Evolutionary conservation across 2,797 vertebrate genomes (phyloP), one percentile per base, ranked within the genome.

Genomic region (Melanotaenia pygmaea): DNA sequence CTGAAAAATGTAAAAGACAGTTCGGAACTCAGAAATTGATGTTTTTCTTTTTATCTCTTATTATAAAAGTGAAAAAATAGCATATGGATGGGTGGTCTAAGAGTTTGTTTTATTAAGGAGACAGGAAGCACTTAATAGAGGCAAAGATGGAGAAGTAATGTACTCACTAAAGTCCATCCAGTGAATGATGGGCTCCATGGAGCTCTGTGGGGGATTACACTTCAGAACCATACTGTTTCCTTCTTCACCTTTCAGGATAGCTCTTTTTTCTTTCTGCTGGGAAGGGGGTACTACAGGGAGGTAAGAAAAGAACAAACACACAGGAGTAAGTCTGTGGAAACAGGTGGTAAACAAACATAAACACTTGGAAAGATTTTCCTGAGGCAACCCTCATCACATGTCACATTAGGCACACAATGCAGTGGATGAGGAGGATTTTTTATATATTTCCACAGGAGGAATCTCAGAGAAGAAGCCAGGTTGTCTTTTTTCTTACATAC

Each of bases 141-240:
- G 76, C 18, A 62, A 72, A 78, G 72, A 69, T 78, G 76, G 74
- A 78, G 1, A 50, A n/a, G 53, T 69, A 66, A 84, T 80, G 67
- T 59, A 93, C 95, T 94, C 77, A 95, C 95, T 89, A 70, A 59
- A 75, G 86, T 95, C 94, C 95, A 95, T 95, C 95, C 95, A 95
- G 90, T 95, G 94, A 60, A 95, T 95, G 77, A 90, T 88, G 11
- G 95, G 94, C 75, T 93, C 85, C 84, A 93, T 90, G 7, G 91
- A 91, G 82, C 93, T 95, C 84, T 88, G 77, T 0, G 95, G 94
- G 71, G 93, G 91, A 79, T 94, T 94, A 64, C 95, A 95, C 64
- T 88, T 88, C 66, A 95, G 88, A 18, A 91, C 57, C 20, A 86
- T 69, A 43, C 91, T 93, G 58, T 51, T 90, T 68, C 94, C 94